Evolutionary conservation across 1,140 invertebrate genomes (phyloP).

Genomic region (Microplitis mediator): DNA sequence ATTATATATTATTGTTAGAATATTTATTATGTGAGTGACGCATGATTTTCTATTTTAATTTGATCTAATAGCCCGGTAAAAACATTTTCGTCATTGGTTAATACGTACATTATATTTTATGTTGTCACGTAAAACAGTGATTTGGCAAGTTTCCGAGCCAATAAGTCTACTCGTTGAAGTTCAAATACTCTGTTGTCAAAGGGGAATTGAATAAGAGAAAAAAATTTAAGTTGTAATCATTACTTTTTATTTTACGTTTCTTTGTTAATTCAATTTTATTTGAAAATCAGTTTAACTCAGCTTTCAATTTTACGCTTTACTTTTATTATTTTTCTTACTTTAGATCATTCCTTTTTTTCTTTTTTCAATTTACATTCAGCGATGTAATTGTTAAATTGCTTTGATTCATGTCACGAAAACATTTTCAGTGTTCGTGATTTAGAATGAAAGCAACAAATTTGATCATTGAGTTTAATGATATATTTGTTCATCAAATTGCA

Average conservation of each 20-base stretch:
- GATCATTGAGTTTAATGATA: neutral
- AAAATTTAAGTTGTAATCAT: neutral
- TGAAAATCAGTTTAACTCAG: no score
- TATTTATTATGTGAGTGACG: neutral
- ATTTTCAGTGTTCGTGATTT: neutral
- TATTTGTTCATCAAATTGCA: neutral
- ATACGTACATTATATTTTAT: neutral
- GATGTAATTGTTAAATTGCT: neutral
- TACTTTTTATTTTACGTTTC: no score
- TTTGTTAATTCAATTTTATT: no score
- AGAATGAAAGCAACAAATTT: neutral
- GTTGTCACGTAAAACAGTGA: neutral
- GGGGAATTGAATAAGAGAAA: neutral
- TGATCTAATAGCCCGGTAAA: neutral
- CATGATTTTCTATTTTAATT: slow-evolving; percentile 3
- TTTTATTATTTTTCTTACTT: no score
- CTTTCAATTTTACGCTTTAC: no score
- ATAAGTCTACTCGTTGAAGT: neutral
- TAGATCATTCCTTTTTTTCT: neutral
- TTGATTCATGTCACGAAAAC: neutral
- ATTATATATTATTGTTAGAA: neutral
- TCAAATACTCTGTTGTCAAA: neutral
- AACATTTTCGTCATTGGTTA: slow-evolving; percentile 5
- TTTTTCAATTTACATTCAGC: neutral
- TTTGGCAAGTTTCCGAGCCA: neutral